Evolutionary conservation across 2,888 invertebrate species (phyloP).

Genomic region (Sphecodes monilicornis): DNA sequence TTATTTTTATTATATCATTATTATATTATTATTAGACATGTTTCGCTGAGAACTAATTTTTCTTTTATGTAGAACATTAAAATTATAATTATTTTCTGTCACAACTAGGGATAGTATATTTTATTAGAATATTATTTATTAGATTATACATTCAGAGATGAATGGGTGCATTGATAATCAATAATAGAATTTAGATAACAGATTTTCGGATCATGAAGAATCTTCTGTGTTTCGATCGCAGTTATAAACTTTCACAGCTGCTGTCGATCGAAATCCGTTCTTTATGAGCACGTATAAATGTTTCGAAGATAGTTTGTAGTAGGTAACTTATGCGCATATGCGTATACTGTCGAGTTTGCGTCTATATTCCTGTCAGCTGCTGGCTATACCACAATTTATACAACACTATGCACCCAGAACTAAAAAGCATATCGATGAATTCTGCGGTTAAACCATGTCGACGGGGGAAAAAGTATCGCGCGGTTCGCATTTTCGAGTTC

Average conservation of each 20-base stretch:
- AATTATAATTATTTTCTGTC: neutral
- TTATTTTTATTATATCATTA: neutral
- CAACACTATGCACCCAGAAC: conserved; percentile 14
- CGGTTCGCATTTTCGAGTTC: neutral
- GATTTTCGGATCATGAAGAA: neutral
- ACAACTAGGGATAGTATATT: neutral
- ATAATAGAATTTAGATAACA: neutral
- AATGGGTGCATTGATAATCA: neutral
- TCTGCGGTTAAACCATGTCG: conserved; percentile 12
- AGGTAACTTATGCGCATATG: conserved; percentile 15
- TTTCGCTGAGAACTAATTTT: too few relatives aligned
- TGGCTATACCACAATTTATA: conserved; percentile 20
- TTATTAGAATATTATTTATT: neutral
- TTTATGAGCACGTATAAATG: conserved; percentile 9
- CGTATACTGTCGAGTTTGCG: conserved; percentile 7
- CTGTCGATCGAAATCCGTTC: conserved; percentile 21
- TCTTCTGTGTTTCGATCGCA: neutral
- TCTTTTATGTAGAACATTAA: neutral
- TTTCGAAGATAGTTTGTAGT: conserved; percentile 21
- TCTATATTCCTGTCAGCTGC: conserved; percentile 20
- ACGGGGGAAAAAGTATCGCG: neutral
- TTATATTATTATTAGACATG: neutral
- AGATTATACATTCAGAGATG: neutral
- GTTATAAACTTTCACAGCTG: conserved; percentile 19
- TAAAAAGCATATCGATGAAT: conserved; percentile 13